phyloP scores from a whole-genome alignment of 2,797 vertebrate genomes.

The Bufotes viridis region DNA sequence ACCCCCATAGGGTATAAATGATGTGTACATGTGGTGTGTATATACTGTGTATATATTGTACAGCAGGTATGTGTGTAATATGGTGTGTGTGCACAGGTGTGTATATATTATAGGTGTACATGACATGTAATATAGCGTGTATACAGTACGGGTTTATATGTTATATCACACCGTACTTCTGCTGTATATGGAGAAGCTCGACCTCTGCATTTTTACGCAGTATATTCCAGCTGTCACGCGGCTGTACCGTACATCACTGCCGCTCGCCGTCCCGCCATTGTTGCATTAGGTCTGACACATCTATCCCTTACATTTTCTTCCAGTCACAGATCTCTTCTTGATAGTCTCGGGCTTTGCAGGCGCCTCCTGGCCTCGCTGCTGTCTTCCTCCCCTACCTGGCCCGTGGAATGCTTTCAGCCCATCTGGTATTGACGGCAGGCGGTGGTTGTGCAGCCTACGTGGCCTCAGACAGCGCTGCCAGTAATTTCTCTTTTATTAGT shows the following conservation, averaged over 20 bases:
- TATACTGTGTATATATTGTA: no score
- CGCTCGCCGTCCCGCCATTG: no score
- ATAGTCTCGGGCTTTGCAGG: not conserved
- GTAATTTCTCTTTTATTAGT: slow-evolving; percentile 57
- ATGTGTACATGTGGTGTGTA: no score
- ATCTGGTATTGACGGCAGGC: slow-evolving; percentile 36
- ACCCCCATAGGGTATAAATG: no score
- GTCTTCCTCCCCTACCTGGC: slow-evolving; percentile 28
- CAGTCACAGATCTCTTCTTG: not conserved
- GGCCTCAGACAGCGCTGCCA: slow-evolving; percentile 53
- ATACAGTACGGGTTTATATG: no score
- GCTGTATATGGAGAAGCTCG: no score
- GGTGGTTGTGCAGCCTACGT: slow-evolving; percentile 41
- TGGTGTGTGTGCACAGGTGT: no score
- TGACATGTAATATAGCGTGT: no score
- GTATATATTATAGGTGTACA: no score
- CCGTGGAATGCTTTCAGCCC: slow-evolving; percentile 15
- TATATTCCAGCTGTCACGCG: not conserved
- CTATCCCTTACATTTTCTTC: not conserved
- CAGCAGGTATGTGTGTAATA: no score
- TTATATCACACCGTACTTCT: no score
- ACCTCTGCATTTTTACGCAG: no score
- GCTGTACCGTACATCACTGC: not conserved
- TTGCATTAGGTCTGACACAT: not conserved
- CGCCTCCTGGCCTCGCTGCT: not conserved